Evolutionary conservation across 2,888 invertebrate genomes (phyloP).

Genomic region (Aromia moschata): DNA sequence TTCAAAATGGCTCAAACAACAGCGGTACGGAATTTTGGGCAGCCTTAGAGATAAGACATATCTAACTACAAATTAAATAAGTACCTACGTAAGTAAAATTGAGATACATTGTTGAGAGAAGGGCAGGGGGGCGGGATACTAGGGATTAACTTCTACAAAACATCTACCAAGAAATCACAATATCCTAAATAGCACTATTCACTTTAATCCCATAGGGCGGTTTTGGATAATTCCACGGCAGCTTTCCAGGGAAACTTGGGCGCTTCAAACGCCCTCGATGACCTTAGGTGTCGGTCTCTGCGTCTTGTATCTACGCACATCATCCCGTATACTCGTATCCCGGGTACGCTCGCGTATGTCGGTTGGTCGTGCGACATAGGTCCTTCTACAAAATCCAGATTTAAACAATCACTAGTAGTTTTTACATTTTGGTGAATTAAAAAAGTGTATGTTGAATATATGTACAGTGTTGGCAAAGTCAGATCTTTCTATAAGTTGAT

Average conservation of each 20-base stretch:
- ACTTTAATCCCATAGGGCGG: conserved; percentile 72
- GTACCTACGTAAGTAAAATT: conserved; percentile 25
- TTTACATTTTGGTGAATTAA: neutral
- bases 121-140: no score
- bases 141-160: conserved; percentile 22
- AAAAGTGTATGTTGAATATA: no score
- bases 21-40: neutral
- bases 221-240: conserved; percentile 72
- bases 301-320: conserved; percentile 76
- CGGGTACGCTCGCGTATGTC: conserved; percentile 92
- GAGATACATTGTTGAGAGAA: no score
- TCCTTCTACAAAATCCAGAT: conserved; percentile 72
- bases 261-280: conserved; percentile 59
- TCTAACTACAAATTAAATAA: neutral
- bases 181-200: conserved; percentile 3
- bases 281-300: conserved; percentile 62
- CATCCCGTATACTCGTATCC: conserved; percentile 94
- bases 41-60: neutral
- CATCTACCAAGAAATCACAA: conserved; percentile 25
- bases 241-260: conserved; percentile 85
- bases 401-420: neutral
- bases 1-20: no score
- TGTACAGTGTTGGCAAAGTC: no score
- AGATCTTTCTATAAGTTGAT: no score
- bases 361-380: conserved; percentile 95